Percentiles rank a stretch among this genome's conserved stretches.
phyloP scores from a whole-genome alignment of 2,888 invertebrate species.

The Cephus pygmeus region DNA sequence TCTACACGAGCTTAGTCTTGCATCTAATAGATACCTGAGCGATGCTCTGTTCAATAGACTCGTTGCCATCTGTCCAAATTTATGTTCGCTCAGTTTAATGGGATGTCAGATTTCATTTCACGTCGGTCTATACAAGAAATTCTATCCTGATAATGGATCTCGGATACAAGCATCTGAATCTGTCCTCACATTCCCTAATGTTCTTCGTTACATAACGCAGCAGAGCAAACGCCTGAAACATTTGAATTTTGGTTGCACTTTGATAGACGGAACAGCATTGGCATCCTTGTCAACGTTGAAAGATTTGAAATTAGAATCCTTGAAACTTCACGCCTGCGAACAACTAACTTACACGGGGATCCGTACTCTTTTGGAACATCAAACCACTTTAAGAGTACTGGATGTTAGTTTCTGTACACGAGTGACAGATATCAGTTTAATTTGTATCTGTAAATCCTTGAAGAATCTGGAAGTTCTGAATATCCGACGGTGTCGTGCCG shows the following conservation, averaged over 20 bases:
- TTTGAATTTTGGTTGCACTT: constrained; percentile 75
- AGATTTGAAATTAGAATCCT: constrained; percentile 68
- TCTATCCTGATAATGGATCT: constrained; percentile 68
- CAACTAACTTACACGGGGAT: constrained; percentile 74
- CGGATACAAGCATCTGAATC: constrained; percentile 70
- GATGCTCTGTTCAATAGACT: constrained; percentile 80
- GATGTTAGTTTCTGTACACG: constrained; percentile 75
- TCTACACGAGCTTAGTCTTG: constrained; percentile 72
- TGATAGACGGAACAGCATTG: constrained; percentile 75
- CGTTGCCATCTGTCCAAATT: constrained; percentile 70
- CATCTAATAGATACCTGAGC: constrained; percentile 78
- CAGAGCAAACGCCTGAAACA: constrained; percentile 70
- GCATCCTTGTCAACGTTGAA: constrained; percentile 69
- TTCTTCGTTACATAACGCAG: constrained; percentile 70
- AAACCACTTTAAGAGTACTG: constrained; percentile 70
- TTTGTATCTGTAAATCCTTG: constrained; percentile 72
- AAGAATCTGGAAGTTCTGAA: constrained; percentile 71
- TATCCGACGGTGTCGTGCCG: constrained; percentile 73
- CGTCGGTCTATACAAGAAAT: constrained; percentile 74
- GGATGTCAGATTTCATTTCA: constrained; percentile 80
- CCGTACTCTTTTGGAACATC: constrained; percentile 69
- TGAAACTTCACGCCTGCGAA: constrained; percentile 72
- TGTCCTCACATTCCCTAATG: constrained; percentile 77
- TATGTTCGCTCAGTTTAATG: constrained; percentile 74
- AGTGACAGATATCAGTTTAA: constrained; percentile 74